These are phyloP conservation scores for Portunus trituberculatus DNA, from an alignment of 1,140 invertebrate genomes.

Conservation along the genomic window DNA sequence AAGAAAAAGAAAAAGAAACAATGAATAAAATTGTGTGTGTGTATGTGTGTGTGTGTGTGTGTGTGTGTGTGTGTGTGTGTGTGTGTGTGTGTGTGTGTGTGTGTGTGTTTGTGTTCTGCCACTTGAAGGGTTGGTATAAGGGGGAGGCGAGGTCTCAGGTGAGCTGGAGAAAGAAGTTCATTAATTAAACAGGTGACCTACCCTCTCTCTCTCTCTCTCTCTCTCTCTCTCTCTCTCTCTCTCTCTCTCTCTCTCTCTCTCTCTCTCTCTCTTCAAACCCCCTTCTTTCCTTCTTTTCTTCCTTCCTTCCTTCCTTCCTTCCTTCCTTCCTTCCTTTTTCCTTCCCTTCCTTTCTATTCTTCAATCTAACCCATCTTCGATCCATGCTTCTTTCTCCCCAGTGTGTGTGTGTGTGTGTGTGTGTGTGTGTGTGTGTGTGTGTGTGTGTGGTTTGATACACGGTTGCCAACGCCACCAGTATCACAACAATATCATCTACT, in stretches of 20 bases:
- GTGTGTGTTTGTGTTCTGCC: too few species aligned
- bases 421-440: constrained; percentile 17
- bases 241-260: neutral
- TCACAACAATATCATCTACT: neutral
- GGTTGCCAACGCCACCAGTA: neutral
- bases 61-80: too few species aligned
- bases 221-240: neutral
- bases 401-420: neutral
- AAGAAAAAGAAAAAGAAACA: too few species aligned
- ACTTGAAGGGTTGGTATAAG: neutral
- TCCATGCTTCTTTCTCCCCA: too few species aligned
- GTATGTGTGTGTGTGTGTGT: too few species aligned
- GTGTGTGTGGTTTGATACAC: neutral
- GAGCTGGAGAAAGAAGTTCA: neutral
- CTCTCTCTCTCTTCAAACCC: neutral
- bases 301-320: neutral
- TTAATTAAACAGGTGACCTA: neutral
- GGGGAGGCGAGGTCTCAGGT: neutral
- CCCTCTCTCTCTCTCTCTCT: neutral
- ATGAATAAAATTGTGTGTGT: too few species aligned
- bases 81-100: too few species aligned
- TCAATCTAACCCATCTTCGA: too few species aligned
- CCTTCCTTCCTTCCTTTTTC: neutral
- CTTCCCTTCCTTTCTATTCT: neutral
- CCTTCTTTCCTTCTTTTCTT: neutral